A percentile compares a stretch with the other conserved stretches of the same genome.
Conservation (phyloP, 2,888 invertebrate species). For the Phoenoteleia sp. region DNA sequence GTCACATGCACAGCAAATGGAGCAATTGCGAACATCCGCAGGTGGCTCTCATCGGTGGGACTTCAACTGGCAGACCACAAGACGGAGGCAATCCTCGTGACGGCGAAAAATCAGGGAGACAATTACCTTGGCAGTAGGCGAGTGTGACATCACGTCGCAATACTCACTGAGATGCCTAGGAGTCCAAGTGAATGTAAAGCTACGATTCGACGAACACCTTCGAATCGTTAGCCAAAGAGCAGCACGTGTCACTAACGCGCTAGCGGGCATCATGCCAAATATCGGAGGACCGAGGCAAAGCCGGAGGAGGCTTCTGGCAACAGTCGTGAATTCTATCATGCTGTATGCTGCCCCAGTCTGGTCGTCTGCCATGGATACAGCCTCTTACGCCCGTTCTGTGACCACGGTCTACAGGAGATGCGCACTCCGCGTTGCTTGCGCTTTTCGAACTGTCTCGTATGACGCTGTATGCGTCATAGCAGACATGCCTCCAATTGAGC, state of each 20-base stretch:
- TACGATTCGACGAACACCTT: conserved; percentile 13
- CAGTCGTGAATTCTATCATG: conserved; percentile 34
- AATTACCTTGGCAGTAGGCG: conserved; percentile 54
- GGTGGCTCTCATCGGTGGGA: background rate
- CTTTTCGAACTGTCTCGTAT: background rate
- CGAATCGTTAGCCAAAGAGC: background rate
- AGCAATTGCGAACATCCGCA: conserved; percentile 13
- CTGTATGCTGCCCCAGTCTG: conserved; percentile 33
- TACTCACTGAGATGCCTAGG: conserved; percentile 69
- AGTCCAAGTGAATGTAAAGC: conserved; percentile 53
- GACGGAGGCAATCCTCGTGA: conserved; percentile 56
- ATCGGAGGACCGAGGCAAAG: conserved; percentile 4
- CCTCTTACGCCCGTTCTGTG: background rate
- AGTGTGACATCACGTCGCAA: conserved; percentile 36
- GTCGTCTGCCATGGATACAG: background rate
- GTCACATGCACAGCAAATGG: background rate
- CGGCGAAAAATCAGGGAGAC: conserved; percentile 32
- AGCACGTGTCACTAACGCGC: background rate
- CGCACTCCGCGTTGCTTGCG: no score
- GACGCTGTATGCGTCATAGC: conserved; percentile 4
- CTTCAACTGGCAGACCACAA: conserved; percentile 18
- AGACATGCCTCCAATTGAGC: background rate
- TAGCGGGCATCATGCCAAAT: conserved; percentile 6
- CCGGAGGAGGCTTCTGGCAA: conserved; percentile 27
- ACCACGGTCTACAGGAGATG: background rate